Evolutionary conservation across 2,888 invertebrate genomes (phyloP).

Genomic region (Ichneumon xanthorius): DNA sequence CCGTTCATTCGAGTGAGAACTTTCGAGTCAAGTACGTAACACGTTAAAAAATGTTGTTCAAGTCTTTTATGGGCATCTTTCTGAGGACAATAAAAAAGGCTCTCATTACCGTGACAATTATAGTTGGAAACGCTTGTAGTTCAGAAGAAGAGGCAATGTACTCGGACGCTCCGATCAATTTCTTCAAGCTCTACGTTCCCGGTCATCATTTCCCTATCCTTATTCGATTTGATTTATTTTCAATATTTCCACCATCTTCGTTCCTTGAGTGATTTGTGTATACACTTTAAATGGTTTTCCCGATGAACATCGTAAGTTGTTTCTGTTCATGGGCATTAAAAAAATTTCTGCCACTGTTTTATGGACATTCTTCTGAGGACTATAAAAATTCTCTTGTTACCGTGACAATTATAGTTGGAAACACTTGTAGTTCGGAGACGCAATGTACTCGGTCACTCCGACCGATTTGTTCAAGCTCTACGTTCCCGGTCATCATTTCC

Average conservation of each 20-base stretch:
- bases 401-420: conserved; percentile 1
- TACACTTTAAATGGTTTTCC: too few species aligned
- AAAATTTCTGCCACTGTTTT: too few species aligned
- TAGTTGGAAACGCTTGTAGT: not conserved
- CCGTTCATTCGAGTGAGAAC: conserved; percentile 22
- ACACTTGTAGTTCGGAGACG: not conserved
- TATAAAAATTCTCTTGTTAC: not conserved
- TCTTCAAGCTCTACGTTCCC: not conserved
- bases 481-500: not conserved
- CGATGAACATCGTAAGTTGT: too few species aligned
- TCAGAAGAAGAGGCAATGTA: not conserved
- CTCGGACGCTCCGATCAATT: conserved; percentile 5
- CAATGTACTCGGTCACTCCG: not conserved
- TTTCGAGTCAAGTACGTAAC: conserved; percentile 31
- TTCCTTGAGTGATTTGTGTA: too few species aligned
- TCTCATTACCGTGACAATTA: conserved; percentile 22
- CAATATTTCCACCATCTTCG: conserved; percentile 2
- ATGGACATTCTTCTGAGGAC: too few species aligned
- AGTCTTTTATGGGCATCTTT: conserved; percentile 23
- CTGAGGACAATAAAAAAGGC: conserved; percentile 19
- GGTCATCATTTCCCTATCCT: not conserved
- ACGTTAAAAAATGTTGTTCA: conserved; percentile 1
- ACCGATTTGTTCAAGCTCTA: conserved; percentile 9
- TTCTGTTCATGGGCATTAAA: too few species aligned
- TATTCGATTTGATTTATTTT: conserved; percentile 30